Conservation (phyloP, 2,797 vertebrate genomes). For the Botia kubotai region DNA sequence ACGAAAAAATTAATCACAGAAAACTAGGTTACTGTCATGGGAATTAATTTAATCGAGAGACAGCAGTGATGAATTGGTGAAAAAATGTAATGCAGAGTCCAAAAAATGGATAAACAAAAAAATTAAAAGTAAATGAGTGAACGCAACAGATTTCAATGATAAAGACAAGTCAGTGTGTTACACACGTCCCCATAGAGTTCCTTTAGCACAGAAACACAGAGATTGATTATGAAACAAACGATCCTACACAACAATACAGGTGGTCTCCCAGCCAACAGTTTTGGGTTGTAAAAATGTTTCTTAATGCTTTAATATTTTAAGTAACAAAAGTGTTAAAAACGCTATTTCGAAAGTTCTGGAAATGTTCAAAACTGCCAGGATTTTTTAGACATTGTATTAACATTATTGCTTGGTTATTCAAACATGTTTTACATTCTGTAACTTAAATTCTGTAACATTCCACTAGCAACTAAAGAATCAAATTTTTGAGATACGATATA, state of each 20-base stretch:
- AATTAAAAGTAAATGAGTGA: slow-evolving; percentile 46
- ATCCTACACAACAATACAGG: slow-evolving; percentile 47
- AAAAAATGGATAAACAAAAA: slow-evolving; percentile 41
- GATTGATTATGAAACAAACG: slow-evolving; percentile 48
- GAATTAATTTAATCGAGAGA: slow-evolving; percentile 73
- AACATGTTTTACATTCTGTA: too few relatives aligned
- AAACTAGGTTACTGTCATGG: slow-evolving; percentile 76
- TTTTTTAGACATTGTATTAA: too few relatives aligned
- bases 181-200: slow-evolving; percentile 64
- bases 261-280: neutral
- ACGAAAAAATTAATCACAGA: slow-evolving; percentile 76
- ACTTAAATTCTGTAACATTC: too few relatives aligned
- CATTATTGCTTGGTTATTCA: too few relatives aligned
- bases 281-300: too few relatives aligned
- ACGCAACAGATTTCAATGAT: slow-evolving; percentile 55
- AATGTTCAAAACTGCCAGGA: too few relatives aligned
- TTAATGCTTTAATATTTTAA: too few relatives aligned
- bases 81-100: slow-evolving; percentile 58
- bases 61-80: slow-evolving; percentile 72
- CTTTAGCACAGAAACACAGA: slow-evolving; percentile 48
- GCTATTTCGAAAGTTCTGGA: too few relatives aligned
- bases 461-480: too few relatives aligned
- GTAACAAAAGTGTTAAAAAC: too few relatives aligned
- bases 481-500: too few relatives aligned
- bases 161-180: slow-evolving; percentile 71